Base-by-base conservation (phyloP, 2,797 vertebrate species). In the Characodon lateralis region DNA sequence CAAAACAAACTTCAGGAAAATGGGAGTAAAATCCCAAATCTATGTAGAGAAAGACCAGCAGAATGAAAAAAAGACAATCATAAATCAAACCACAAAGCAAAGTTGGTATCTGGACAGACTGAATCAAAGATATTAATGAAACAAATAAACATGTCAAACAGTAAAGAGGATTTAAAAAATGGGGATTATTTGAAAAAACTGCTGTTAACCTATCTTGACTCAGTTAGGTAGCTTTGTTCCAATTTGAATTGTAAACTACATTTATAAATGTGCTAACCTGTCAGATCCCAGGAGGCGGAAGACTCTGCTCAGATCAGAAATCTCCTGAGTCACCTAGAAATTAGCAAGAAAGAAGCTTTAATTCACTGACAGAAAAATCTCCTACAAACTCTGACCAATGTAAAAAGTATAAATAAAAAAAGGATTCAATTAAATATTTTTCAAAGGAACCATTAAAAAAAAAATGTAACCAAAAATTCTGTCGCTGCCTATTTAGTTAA, bases 261-360 rank as follows among this genome's bases (percentile, higher is more conserved):
- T 43, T 68, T 10, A 24, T 1, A 0, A 53, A 12, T 53, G 72
- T 20, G 88, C 95, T 76, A 79, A 96, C 96, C 96, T 96, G 95
- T 96, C 96, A n/a, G 96, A 96, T 79, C 96, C 96, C 6, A 96
- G 94, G 80, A 96, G 94, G 80, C 92, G 93, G 91, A 96, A 96
- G 6, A 96, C 95, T 89, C 96, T 90, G 93, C 95, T 96, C 2
- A 92, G 95, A 89, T 96, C 96, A 51, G 82, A 96, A 81, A 96
- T 96, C 95, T 96, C 96, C 93, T 96, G 96, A 56, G 96, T 96
- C 84, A 96, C 95, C 96, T 96, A 78, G 2, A 78, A 76, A 79
- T 3, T 20, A 81, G 39, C 43, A 68, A 70, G 4, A 79, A 41
- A 10, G 13, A 41, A 6, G 2, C 39, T 79, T 76, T 18, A 81